phyloP scores from a whole-genome alignment of 2,797 vertebrate genomes.

The Rhinella marina region DNA sequence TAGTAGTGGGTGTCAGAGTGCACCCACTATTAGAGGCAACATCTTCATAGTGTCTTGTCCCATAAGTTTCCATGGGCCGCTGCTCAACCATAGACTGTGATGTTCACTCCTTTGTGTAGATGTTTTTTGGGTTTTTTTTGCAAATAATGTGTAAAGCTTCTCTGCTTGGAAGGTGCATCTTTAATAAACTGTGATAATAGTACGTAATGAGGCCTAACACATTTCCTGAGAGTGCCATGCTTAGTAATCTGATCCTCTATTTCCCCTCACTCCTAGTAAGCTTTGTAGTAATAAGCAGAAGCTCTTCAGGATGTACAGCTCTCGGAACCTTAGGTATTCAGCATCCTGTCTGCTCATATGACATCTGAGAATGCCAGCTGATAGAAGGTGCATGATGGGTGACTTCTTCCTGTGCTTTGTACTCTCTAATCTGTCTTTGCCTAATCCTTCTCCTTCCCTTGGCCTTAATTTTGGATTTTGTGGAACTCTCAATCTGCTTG shows the following conservation, averaged over 20 bases:
- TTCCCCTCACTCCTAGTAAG: constrained; percentile 93
- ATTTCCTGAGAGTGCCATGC: constrained; percentile 74
- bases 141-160: constrained; percentile 4
- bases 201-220: constrained; percentile 67
- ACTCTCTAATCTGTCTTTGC: constrained; percentile 59
- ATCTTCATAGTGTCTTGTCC: neutral
- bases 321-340: constrained; percentile 95
- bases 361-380: constrained; percentile 92
- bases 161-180: constrained; percentile 58
- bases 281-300: constrained; percentile 96
- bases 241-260: constrained; percentile 83
- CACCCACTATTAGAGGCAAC: neutral
- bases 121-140: too few relatives aligned
- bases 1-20: neutral
- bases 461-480: constrained; percentile 67
- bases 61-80: neutral
- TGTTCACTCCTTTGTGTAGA: neutral
- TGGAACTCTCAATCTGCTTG: constrained; percentile 75
- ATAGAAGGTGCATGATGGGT: constrained; percentile 89
- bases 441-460: constrained; percentile 67
- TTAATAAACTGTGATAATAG: constrained; percentile 53
- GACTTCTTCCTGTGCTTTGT: constrained; percentile 69
- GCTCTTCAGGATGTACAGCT: constrained; percentile 93
- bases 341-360: constrained; percentile 83
- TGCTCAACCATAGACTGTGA: neutral